phyloP scores from a whole-genome alignment of 2,797 vertebrate genomes.

The Cheirogaleus major region DNA sequence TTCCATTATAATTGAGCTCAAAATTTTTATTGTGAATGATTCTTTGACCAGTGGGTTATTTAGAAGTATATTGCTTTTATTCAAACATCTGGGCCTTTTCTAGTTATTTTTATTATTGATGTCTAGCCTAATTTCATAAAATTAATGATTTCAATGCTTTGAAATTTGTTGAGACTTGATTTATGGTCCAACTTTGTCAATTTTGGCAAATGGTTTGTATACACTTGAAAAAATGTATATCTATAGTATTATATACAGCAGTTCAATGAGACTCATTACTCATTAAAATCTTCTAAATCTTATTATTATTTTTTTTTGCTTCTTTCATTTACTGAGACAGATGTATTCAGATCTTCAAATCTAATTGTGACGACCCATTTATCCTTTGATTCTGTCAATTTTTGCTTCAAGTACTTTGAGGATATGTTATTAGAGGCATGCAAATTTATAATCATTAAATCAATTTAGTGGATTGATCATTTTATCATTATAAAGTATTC shows the following conservation, averaged over 20 bases:
- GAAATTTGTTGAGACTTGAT: slow-evolving; percentile 42
- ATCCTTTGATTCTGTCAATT: slow-evolving; percentile 14
- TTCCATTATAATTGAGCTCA: slow-evolving; percentile 15
- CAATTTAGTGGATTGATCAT: neutral
- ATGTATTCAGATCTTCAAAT: slow-evolving; percentile 1
- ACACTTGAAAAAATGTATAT: slow-evolving; percentile 23
- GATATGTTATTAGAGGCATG: neutral
- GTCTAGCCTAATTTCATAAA: slow-evolving; percentile 28
- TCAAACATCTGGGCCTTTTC: neutral
- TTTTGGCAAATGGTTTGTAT: slow-evolving; percentile 45
- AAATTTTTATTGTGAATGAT: neutral
- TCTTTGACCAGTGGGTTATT: neutral
- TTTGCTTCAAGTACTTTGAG: neutral
- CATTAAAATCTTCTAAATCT: slow-evolving; percentile 51
- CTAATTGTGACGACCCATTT: slow-evolving; percentile 33
- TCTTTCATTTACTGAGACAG: slow-evolving; percentile 15
- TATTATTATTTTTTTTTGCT: neutral
- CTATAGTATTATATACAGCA: slow-evolving; percentile 1
- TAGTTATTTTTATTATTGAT: slow-evolving; percentile 8
- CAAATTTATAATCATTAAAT: slow-evolving; percentile 13
- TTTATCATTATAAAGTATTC: slow-evolving; percentile 17
- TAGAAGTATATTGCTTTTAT: neutral
- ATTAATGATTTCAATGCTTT: slow-evolving; percentile 41
- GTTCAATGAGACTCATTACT: slow-evolving; percentile 43
- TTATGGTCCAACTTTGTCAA: slow-evolving; percentile 31